phyloP scores from a whole-genome alignment of 2,113 vertebrate species.

The Cyanoliseus patagonus region DNA sequence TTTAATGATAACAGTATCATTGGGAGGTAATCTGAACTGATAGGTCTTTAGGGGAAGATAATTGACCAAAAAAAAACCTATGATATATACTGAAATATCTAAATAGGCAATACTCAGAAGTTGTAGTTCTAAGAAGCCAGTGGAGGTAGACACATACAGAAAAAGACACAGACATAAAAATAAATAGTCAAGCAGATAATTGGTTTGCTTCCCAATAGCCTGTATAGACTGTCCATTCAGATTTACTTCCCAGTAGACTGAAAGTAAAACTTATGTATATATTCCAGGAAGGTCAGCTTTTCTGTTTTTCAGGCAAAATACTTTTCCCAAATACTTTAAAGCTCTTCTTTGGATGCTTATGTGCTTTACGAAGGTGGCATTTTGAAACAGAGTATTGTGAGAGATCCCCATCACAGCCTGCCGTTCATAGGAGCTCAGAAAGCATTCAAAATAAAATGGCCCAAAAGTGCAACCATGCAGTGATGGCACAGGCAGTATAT shows the following conservation, averaged over 20 bases:
- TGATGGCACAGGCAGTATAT: fast-evolving
- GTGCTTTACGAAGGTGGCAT: not conserved
- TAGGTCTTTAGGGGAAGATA: not conserved
- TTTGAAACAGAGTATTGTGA: not conserved
- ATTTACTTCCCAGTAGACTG: not conserved
- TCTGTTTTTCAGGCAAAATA: not conserved
- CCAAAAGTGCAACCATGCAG: not conserved
- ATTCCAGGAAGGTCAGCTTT: not conserved
- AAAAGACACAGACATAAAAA: not conserved
- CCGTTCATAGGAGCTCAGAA: not conserved
- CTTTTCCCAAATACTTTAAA: not conserved
- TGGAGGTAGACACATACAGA: not conserved
- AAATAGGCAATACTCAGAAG: not conserved
- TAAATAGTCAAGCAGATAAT: not conserved
- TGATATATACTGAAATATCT: not conserved
- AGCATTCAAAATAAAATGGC: not conserved
- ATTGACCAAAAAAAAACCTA: not conserved
- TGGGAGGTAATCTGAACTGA: not conserved
- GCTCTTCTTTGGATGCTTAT: not conserved
- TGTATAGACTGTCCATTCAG: not conserved
- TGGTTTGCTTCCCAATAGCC: not conserved
- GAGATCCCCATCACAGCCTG: not conserved
- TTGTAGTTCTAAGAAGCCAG: not conserved
- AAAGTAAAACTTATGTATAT: not conserved
- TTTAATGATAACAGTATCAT: not conserved